Conservation (phyloP, 2,797 vertebrate genomes). For the Astyanax mexicanus region DNA sequence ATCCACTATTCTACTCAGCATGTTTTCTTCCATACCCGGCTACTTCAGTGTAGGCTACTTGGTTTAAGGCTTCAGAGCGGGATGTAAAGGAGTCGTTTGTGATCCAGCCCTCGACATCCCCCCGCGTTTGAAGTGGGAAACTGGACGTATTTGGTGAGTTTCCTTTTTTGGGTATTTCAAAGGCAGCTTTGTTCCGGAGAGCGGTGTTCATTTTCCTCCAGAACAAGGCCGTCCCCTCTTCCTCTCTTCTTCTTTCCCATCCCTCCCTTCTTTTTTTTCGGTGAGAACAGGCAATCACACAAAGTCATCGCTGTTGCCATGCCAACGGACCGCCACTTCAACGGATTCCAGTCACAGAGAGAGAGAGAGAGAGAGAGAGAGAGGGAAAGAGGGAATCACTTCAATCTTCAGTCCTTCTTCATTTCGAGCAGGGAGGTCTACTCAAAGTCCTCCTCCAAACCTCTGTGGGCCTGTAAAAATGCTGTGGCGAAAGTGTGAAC, state of each 20-base stretch:
- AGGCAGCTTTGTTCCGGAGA: constrained; percentile 13
- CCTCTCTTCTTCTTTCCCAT: not conserved
- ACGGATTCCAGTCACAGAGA: constrained; percentile 36
- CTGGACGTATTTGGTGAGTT: not conserved
- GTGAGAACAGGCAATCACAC: constrained; percentile 48
- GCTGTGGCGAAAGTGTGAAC: too few species aligned
- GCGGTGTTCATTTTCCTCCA: constrained; percentile 12
- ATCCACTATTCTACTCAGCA: too few species aligned
- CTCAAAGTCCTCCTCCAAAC: not conserved
- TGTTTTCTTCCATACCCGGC: not conserved
- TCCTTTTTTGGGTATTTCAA: constrained; percentile 1
- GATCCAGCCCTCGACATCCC: not conserved
- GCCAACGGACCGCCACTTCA: constrained; percentile 30
- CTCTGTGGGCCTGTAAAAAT: not conserved
- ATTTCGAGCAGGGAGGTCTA: not conserved
- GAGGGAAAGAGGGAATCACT: constrained; percentile 4
- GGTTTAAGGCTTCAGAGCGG: not conserved
- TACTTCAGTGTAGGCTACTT: not conserved
- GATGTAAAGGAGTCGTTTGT: not conserved
- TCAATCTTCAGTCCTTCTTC: not conserved
- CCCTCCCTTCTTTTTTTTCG: not conserved
- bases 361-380: constrained; percentile 26
- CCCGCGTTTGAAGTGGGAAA: not conserved
- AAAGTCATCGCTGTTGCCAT: constrained; percentile 46
- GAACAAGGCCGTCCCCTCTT: constrained; percentile 20